Evolutionary conservation across 2,113 vertebrate species (phyloP).

Genomic region (Pedetes capensis): DNA sequence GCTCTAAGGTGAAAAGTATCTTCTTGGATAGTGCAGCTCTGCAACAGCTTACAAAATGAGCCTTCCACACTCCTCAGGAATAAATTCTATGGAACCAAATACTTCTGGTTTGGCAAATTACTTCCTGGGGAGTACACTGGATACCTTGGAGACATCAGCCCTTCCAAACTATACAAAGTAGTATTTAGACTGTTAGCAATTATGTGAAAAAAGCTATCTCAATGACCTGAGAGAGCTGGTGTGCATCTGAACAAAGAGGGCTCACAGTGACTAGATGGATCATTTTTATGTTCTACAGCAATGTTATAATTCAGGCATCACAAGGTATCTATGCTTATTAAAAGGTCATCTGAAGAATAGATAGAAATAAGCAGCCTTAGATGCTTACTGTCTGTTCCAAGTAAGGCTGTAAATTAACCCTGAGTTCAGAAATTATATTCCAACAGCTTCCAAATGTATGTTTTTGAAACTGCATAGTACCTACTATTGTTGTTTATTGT

Average conservation of each 20-base stretch:
- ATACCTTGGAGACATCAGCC: neutral
- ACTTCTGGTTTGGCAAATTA: neutral
- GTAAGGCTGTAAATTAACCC: neutral
- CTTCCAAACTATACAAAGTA: neutral
- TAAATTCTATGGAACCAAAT: neutral
- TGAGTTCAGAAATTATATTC: neutral
- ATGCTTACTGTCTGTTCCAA: neutral
- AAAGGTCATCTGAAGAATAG: neutral
- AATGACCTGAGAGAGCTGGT: neutral
- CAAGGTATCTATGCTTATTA: neutral
- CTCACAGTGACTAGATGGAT: neutral
- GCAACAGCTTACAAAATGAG: neutral
- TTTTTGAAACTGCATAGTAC: neutral
- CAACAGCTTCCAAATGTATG: neutral
- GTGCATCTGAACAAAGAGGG: neutral
- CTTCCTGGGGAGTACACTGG: neutral
- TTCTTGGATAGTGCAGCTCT: neutral
- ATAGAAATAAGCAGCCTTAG: neutral
- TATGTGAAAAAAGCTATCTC: conserved; percentile 18
- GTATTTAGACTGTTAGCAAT: neutral
- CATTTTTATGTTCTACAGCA: neutral
- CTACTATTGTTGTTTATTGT: neutral
- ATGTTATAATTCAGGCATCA: neutral
- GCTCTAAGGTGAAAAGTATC: neutral
- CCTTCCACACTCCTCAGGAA: neutral